A percentile compares a stretch with the other conserved stretches of the same genome.
These are phyloP conservation scores for Macrochelys suwanniensis DNA, from an alignment of 2,797 vertebrate genomes.

Conservation along the genomic window DNA sequence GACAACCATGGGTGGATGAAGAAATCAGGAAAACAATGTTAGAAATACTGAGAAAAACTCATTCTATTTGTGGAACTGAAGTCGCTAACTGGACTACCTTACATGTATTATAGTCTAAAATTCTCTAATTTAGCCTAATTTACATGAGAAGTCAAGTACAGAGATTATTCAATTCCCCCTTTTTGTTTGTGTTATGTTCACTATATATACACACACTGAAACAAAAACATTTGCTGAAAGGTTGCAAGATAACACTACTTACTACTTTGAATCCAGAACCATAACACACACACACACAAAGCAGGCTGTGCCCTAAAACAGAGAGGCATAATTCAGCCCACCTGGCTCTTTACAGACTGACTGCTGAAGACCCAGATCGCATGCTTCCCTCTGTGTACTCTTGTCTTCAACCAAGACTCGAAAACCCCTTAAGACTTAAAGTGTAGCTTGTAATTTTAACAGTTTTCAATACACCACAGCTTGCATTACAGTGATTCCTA, in stretches of 20 bases:
- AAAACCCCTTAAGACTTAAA: background rate
- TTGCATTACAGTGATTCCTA: background rate
- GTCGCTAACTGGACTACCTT: background rate
- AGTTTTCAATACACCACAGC: background rate
- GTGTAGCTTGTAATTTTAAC: background rate
- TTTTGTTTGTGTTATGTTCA: background rate
- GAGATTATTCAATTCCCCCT: background rate
- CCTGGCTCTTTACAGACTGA: background rate
- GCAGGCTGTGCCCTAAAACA: background rate
- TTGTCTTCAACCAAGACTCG: background rate
- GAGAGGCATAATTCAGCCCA: background rate
- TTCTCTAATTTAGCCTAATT: background rate
- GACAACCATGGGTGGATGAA: constrained; percentile 26
- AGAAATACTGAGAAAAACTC: background rate
- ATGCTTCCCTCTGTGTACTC: background rate
- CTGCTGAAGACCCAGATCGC: background rate
- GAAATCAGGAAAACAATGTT: background rate
- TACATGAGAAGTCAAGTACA: background rate
- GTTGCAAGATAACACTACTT: background rate
- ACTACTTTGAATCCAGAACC: background rate
- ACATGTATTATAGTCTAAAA: background rate
- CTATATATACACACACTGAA: background rate
- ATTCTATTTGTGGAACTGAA: background rate
- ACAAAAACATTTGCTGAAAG: background rate
- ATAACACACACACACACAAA: background rate